Evolutionary conservation across 2,888 invertebrate species (phyloP).

Genomic region (Torymus auratus): DNA sequence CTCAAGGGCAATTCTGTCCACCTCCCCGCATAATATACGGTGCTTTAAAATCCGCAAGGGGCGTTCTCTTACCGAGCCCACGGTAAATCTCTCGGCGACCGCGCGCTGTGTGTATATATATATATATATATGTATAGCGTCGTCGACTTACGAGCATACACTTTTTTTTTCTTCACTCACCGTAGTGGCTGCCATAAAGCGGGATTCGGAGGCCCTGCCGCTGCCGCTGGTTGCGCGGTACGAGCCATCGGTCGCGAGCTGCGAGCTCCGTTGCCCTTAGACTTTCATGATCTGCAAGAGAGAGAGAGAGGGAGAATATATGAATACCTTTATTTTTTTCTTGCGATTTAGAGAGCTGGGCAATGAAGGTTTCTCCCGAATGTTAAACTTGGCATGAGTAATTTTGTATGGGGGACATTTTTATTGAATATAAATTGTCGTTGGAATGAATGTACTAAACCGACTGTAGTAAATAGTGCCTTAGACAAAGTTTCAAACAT

Average conservation of each 20-base stretch:
- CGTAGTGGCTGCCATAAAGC: slow-evolving; percentile 67
- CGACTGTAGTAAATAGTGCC: too few species aligned
- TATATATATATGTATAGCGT: too few species aligned
- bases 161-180: slow-evolving; percentile 62
- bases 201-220: slow-evolving; percentile 60
- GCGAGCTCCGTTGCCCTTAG: background rate
- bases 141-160: too few species aligned
- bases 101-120: background rate
- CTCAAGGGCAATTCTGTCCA: slow-evolving; percentile 8
- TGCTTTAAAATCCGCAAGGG: slow-evolving; percentile 68
- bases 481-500: too few species aligned
- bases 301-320: too few species aligned
- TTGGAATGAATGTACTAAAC: too few species aligned
- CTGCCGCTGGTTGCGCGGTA: slow-evolving; percentile 5
- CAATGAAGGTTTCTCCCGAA: too few species aligned
- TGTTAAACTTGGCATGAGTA: too few species aligned
- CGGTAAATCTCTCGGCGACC: slow-evolving; percentile 36
- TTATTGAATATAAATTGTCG: too few species aligned
- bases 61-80: slow-evolving; percentile 65
- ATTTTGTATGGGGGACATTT: too few species aligned
- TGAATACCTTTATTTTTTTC: too few species aligned
- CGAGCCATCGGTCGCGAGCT: slow-evolving; percentile 27
- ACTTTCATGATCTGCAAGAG: slow-evolving; percentile 29
- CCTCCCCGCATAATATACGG: slow-evolving; percentile 63
- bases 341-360: too few species aligned